These are phyloP conservation scores for Synanceia verrucosa DNA, from an alignment of 2,797 vertebrate genomes.

Conservation along the genomic window DNA sequence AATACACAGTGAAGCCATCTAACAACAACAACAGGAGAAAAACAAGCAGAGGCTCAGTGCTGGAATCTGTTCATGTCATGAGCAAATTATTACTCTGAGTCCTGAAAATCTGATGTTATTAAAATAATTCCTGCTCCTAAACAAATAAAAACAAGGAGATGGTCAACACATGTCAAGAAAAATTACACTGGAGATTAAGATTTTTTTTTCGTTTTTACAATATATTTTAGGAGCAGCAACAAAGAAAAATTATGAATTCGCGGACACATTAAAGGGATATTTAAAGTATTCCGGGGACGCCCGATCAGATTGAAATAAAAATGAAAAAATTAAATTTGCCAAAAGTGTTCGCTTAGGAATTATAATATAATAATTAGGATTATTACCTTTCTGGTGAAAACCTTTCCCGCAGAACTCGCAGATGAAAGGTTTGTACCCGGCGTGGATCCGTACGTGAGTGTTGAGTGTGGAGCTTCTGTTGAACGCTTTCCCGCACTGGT, in stretches of 20 bases:
- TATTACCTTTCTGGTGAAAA: slow-evolving; percentile 95
- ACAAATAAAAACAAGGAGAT: no score
- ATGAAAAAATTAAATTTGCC: no score
- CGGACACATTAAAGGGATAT: no score
- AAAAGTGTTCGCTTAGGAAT: background rate
- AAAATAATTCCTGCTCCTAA: no score
- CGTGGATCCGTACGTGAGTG: slow-evolving; percentile 95
- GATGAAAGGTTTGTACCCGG: slow-evolving; percentile 96
- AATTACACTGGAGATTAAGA: background rate
- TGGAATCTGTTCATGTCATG: background rate
- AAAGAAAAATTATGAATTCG: no score
- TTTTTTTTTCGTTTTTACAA: background rate
- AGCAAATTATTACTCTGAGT: no score
- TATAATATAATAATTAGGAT: background rate
- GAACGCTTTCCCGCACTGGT: slow-evolving; percentile 97
- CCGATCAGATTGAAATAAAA: no score
- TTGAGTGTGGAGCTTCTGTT: slow-evolving; percentile 97
- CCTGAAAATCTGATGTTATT: background rate
- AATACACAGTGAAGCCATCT: background rate
- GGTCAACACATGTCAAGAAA: background rate
- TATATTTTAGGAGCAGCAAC: background rate
- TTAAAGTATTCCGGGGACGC: no score
- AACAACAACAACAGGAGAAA: background rate
- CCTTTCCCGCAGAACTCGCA: slow-evolving; percentile 98
- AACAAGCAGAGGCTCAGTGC: background rate